Evolutionary conservation across 2,888 invertebrate species (phyloP), one percentile per base, ranked within the genome.

Genomic region (Tipula vernalis): DNA sequence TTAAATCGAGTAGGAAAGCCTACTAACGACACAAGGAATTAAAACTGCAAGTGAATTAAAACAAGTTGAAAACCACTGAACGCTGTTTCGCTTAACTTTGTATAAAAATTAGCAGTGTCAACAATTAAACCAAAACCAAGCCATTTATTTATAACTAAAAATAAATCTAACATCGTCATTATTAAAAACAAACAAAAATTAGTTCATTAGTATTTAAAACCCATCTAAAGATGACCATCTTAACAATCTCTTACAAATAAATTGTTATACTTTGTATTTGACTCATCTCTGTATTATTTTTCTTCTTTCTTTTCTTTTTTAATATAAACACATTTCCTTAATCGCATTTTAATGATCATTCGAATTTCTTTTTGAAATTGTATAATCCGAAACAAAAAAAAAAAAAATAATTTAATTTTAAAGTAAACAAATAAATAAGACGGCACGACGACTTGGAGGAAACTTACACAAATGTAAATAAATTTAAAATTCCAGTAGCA

Each of bases 401-500:
- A 6, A 6, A 18, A 57, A 57, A 57, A 15, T 51, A 71, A 71
- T 71, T 71, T 71, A 28, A 71, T 71, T 71, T 71, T 71, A 71
- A 71, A 71, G 28, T 71, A 71, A 71, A 71, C 71, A 71, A 71
- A 71, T 71, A 71, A 71, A 71, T 71, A 71, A 71, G 71, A 71
- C 18, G 51, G 51, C 51, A 10, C 18, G 28, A 28, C 2, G 71
- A 51, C 51, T 5, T 39, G 6, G 39, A 57, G 8, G 28, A 71
- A 39, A 39, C 6, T 39, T 44, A 44, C 10, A 44, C 41, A 41
- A 8, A 28, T 8, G 12, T 71, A 71, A 71, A 71, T 71, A 28
- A 71, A 71, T 71, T 71, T 71, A 71, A 71, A 71, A 71, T 71
- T 71, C 71, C 71, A 71, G 71, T 71, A 71, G 71, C 71, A 71